Base-by-base conservation (phyloP, 92 coral and sea anemone species). In the Epizoanthus stellaris region DNA sequence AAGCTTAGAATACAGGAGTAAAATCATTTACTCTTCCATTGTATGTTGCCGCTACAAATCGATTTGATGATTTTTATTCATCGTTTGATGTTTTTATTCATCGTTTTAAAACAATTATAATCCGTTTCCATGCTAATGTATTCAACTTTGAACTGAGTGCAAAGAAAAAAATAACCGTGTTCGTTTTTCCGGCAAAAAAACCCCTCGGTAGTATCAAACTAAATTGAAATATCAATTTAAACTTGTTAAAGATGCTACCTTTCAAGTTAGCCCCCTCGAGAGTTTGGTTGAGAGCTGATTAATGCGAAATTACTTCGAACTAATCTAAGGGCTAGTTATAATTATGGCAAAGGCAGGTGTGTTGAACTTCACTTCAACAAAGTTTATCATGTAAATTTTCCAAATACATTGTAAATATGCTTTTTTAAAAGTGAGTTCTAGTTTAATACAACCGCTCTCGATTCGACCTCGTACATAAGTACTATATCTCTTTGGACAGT, bases 31-130 rank as follows among this genome's bases (percentile, higher is more conserved):
- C 83, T 43, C 47, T 21, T 39, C 83, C 43, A 63, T 79, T 79
- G 59, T 64, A 23, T 14, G 14, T 43, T 63, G 65, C 83, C 83
- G 72, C 83, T 79, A 79, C 71, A 47, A 77, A 79, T 61, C 83
- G 83, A 20, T 63, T 79, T 79, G 83, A 79, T 79, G 25, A 45
- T 79, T 43, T 49, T 79, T 79, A 63, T 79, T 79, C 82, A 77
- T 42, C 54, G 66, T 42, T 61, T 42, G 69, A 61, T 77, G 69
- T 77, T 77, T 77, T 62, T 77, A 77, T 77, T 77, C 72, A 79
- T 79, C 83, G 83, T 79, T 79, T 79, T 79, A 79, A 79, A 79
- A 64, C 72, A 67, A 79, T 79, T 79, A 79, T 43, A 62, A 17
- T 79, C 65, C 42, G 71, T 36, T 59, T 70, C 54, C 39, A 53